Evolutionary conservation across 2,113 vertebrate genomes (phyloP), one percentile per base, ranked within the genome.

Genomic region (Ardeotis arabs): DNA sequence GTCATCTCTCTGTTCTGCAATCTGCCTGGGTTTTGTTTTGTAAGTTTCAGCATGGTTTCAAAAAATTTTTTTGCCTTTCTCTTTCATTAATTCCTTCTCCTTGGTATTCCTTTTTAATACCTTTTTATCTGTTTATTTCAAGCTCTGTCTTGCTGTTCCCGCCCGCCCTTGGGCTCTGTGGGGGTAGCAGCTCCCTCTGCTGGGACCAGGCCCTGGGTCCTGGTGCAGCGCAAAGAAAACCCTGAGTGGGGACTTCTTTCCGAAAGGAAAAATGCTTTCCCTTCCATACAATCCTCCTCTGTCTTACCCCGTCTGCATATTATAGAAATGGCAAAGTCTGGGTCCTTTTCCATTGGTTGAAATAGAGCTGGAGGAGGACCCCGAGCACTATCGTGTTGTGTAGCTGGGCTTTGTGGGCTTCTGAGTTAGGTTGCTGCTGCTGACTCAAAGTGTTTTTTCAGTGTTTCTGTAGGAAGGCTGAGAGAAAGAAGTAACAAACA

Each of bases 131-230:
- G 17, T 56, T 56, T 56, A 18, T 56, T 56, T 56, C 55, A 31
- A 19, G 31, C 18, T 31, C 55, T 56, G 29, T 31, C 55, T 31
- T 31, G 55, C 55, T 56, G 29, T 31, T 44, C 41, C 41, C 41
- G 41, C 41, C 41, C 14, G 6, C 25, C 25, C 53, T 28, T 55
- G 14, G 12, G 27, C 35, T 73, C 59, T 33, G 63, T 39, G 13
- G 72, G 77, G 35, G 59, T 88, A 37, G 73, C 76, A 96, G 93
- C 96, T 1, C 90, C 93, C 90, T 93, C 96, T 97, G 92, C 90
- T 66, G 96, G 93, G 44, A 5, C 7, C 25, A 2, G 29, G 4
- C 3, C 2, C 56, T 1, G 27, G 0, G 1, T 4, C 37, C 7
- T 1, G 35, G 2, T 0, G 1, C 6, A 0, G 23, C 0, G 16